These are phyloP conservation scores for Microtus agrestis DNA, from an alignment of 2,797 vertebrate genomes.

Conservation along the genomic window DNA sequence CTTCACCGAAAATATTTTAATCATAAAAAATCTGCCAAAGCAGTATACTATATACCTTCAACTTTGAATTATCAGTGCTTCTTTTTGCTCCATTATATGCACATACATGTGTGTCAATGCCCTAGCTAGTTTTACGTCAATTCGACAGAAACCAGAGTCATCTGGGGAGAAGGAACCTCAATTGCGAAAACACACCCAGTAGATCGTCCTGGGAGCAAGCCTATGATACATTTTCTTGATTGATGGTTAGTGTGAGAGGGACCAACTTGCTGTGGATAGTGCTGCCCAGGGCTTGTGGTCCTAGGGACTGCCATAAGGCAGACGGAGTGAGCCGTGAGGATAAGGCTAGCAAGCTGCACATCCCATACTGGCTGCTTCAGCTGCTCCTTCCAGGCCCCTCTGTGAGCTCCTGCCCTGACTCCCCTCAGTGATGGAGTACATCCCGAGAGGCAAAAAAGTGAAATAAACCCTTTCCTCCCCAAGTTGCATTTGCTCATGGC, in stretches of 20 bases:
- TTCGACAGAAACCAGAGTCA: background rate
- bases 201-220: background rate
- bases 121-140: background rate
- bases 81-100: background rate
- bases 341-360: background rate
- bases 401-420: background rate
- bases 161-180: background rate
- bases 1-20: conserved; percentile 22
- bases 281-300: background rate
- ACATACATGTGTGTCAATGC: too few species aligned
- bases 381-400: background rate
- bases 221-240: background rate
- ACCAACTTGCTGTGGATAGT: background rate
- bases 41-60: background rate
- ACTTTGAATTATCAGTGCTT: background rate
- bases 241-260: background rate
- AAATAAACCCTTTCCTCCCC: background rate
- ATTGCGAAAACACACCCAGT: background rate
- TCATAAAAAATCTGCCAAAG: background rate
- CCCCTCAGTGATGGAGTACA: background rate
- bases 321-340: too few species aligned
- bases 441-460: background rate
- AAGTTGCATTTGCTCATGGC: too few species aligned
- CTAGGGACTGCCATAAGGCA: background rate
- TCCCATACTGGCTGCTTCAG: background rate